phyloP scores from a whole-genome alignment of 1,140 invertebrate species.

The Kradibia gibbosae region DNA sequence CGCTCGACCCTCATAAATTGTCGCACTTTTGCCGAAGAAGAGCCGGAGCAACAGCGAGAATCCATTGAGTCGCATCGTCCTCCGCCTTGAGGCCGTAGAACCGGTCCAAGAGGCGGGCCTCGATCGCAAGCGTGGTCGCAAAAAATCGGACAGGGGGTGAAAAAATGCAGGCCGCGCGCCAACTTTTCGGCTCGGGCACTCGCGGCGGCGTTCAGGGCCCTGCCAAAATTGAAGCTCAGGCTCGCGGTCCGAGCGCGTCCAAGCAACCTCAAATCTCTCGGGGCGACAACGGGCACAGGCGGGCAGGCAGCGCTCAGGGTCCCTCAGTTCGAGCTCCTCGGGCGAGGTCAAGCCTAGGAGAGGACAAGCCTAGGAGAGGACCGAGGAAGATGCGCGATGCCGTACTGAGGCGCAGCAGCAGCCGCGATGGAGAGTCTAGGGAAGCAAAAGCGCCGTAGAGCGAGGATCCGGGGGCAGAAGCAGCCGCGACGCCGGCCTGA shows the following conservation, averaged over 20 bases:
- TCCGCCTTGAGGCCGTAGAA: no score
- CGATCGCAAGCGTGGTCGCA: background rate
- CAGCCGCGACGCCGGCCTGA: background rate
- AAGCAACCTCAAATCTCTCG: slow-evolving; percentile 7
- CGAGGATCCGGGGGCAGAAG: background rate
- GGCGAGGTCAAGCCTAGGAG: background rate
- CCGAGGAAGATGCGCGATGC: slow-evolving; percentile 10
- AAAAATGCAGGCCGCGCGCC: background rate
- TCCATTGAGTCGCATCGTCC: no score
- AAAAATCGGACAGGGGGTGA: background rate
- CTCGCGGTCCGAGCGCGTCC: background rate
- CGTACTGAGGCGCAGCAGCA: background rate
- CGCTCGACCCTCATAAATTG: no score
- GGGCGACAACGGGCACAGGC: background rate
- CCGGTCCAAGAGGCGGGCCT: no score
- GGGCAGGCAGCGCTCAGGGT: background rate
- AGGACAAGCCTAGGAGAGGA: background rate
- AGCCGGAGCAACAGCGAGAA: no score
- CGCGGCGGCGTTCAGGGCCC: background rate
- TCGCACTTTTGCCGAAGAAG: no score
- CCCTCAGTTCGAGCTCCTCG: background rate
- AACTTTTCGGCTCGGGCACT: background rate
- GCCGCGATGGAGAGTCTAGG: slow-evolving; percentile 3
- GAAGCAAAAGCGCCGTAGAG: background rate
- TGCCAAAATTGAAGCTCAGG: background rate